Evolutionary conservation across 2,113 vertebrate species (phyloP), one percentile per base, ranked within the genome.

Genomic region (Fulmarus glacialis): DNA sequence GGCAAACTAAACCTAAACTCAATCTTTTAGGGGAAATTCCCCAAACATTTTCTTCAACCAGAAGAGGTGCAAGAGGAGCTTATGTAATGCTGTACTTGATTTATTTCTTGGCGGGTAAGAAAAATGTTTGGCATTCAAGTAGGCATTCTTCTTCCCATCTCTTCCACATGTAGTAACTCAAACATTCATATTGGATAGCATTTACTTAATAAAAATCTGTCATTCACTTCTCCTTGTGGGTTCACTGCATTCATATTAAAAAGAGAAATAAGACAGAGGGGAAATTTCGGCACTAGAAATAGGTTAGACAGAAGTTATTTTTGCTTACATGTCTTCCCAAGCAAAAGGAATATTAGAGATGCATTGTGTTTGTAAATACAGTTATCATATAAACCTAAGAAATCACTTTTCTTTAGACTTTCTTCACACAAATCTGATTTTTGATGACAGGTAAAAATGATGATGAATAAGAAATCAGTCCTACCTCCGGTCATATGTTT

Each of bases 81-180:
- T 92, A 80, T 34, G 40, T 77, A 95, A 83, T 77, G 40, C 42
- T 70, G 59, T 14, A 62, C 20, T 82, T 68, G 16, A 91, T 88
- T 74, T 88, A 85, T 50, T 79, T 64, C 56, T 85, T 45, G 60
- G 62, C 48, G 85, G 83, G 72, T 91, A 91, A 80, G 56, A 91
- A 91, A 93, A 94, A 82, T 26, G 48, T 87, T 87, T 87, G 78
- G 70, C 78, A 80, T 91, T 91, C 66, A 63, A 91, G 45, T 8
- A 89, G 81, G 70, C 43, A 85, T 90, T 90, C 70, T 87, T 96
- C 87, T 87, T 80, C 18, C 74, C 78, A 67, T 84, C 81, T 87
- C 77, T 94, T 90, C 80, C 75, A 60, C 43, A 91, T 24, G 47
- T 43, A 79, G 42, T 36, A 91, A 93, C 27, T 79, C 70, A 75